Base-by-base conservation (phyloP, 2,113 vertebrate genomes). In the Rallus limicola region DNA sequence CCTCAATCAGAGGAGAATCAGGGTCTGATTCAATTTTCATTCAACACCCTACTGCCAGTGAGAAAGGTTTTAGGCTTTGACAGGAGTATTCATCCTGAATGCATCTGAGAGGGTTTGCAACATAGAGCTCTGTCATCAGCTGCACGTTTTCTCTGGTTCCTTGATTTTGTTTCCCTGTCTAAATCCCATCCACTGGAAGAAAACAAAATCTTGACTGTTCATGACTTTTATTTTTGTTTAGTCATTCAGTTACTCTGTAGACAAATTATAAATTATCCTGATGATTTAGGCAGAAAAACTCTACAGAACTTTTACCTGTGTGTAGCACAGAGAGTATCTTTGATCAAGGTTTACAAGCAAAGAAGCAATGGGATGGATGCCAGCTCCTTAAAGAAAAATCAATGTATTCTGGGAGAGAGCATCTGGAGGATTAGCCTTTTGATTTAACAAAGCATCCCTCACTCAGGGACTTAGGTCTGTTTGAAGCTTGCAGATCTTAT, bases 361-460 rank as follows among this genome's bases (percentile, higher is more conserved):
- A 83, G 86, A 34, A 26, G 52, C 8, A 14, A 53, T 53, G 52
- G 52, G 52, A 62, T 65, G 44, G 58, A 44, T 26, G 82, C 48
- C 79, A 92, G 71, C 71, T 92, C 69, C 86, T 90, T 90, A 88
- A 79, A 85, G 75, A 81, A 92, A 94, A 95, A 92, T 92, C 72
- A 0, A 86, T 95, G 68, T 28, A 3, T 86, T 72, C 72, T 40
- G 40, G 55, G 76, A 58, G 26, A 36, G 33, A 91, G 86, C 80
- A 62, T 80, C 86, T 65, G 72, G 89, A 93, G 93, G 83, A 80
- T 95, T 86, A 86, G 28, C 59, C 76, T 56, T 95, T 46, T 79
- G 38, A 88, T 91, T 91, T 88, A 86, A 86, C 76, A 81, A 88
- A 95, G 68, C 89, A 86, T 89, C 71, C 60, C 67, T 80, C 60